Evolutionary conservation across 2,113 vertebrate genomes (phyloP).

Genomic region (Oncorhynchus clarkii): DNA sequence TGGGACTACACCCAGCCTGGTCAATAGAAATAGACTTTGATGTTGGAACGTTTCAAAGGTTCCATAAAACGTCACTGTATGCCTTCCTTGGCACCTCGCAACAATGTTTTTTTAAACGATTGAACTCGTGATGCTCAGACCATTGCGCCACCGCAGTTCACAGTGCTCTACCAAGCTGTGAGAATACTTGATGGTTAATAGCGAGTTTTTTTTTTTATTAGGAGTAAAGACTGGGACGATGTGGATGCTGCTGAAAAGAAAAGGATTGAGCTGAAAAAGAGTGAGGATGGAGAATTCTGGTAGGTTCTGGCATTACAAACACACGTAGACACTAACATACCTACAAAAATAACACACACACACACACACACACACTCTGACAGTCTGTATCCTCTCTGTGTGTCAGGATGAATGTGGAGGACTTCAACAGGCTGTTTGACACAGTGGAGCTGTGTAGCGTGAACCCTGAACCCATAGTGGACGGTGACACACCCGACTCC

Average conservation of each 20-base stretch:
- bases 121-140: too few species aligned
- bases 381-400: constrained; percentile 1
- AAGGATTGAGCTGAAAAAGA: constrained; percentile 62
- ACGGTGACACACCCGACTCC: constrained; percentile 7
- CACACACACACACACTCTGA: neutral
- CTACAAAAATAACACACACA: neutral
- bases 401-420: constrained; percentile 72
- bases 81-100: too few species aligned
- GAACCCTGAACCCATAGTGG: constrained; percentile 62
- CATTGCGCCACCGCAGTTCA: too few species aligned
- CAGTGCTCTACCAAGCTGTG: too few species aligned
- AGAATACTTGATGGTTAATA: too few species aligned
- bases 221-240: constrained; percentile 68
- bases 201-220: constrained; percentile 18
- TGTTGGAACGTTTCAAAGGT: too few species aligned
- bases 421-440: constrained; percentile 67
- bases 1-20: too few species aligned
- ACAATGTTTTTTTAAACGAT: too few species aligned
- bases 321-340: neutral
- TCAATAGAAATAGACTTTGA: too few species aligned
- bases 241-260: constrained; percentile 64
- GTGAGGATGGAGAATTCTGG: constrained; percentile 82
- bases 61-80: too few species aligned
- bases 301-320: constrained; percentile 25
- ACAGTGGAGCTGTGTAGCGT: constrained; percentile 74